phyloP scores from a whole-genome alignment of 2,888 invertebrate species.

The Lampropteryx suffumata region DNA sequence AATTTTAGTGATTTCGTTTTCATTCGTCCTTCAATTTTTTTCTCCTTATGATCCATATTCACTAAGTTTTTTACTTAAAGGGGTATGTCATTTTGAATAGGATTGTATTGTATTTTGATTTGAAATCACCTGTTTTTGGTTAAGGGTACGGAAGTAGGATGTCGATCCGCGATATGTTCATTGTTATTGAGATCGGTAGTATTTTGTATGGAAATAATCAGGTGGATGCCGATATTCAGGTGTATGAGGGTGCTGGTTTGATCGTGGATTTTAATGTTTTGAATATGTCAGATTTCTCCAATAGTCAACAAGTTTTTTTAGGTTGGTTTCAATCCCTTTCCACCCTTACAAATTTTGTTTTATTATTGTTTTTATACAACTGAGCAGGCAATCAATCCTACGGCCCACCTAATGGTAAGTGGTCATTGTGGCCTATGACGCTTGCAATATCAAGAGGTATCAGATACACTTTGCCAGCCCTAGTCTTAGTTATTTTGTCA shows the following conservation, averaged over 20 bases:
- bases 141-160: conserved; percentile 67
- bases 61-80: conserved; percentile 51
- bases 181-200: conserved; percentile 40
- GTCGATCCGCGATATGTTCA: conserved; percentile 51
- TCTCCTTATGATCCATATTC: conserved; percentile 39
- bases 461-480: too few relatives aligned
- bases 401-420: too few relatives aligned
- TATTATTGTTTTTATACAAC: too few relatives aligned
- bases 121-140: conserved; percentile 62
- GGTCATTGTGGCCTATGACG: too few relatives aligned
- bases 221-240: conserved; percentile 21
- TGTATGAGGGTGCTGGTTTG: conserved; percentile 6
- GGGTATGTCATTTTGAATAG: conserved; percentile 63
- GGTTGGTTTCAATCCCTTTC: too few relatives aligned
- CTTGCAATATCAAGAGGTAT: too few relatives aligned
- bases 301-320: background rate
- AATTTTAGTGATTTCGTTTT: conserved; percentile 51
- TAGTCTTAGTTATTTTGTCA: too few relatives aligned
- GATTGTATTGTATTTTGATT: conserved; percentile 48
- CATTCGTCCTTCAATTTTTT: conserved; percentile 50
- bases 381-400: too few relatives aligned
- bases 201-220: conserved; percentile 24
- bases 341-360: too few relatives aligned
- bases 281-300: background rate
- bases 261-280: conserved; percentile 6